phyloP scores from a whole-genome alignment of 1,140 invertebrate genomes.

The Pararge aegeria region DNA sequence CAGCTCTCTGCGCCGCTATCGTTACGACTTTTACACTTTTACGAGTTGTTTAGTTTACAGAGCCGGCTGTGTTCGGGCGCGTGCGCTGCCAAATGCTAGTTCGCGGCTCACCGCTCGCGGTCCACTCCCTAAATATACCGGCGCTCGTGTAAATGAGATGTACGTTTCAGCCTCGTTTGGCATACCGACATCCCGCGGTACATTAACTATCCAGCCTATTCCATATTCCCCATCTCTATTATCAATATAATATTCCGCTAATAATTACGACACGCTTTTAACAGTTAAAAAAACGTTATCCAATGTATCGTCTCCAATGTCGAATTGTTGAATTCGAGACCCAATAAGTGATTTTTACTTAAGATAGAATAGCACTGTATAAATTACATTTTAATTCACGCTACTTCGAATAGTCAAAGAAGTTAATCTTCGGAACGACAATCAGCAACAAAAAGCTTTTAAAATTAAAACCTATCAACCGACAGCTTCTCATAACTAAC shows the following conservation, averaged over 20 bases:
- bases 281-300: background rate
- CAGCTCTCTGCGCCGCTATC: conserved; percentile 62
- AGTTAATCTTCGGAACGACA: conserved; percentile 28
- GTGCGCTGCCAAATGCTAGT: conserved; percentile 74
- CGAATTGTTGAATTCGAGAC: background rate
- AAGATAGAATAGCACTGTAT: background rate
- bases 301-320: background rate
- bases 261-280: background rate
- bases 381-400: background rate
- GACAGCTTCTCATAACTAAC: conserved; percentile 45
- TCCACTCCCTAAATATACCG: conserved; percentile 65
- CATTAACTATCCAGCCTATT: conserved; percentile 20
- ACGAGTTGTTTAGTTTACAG: conserved; percentile 76
- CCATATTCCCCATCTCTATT: conserved; percentile 6
- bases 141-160: conserved; percentile 64
- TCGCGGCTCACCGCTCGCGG: conserved; percentile 70
- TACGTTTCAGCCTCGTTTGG: conserved; percentile 56
- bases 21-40: conserved; percentile 78
- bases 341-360: conserved; percentile 1
- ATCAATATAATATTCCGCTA: background rate
- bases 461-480: conserved; percentile 35
- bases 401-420: conserved; percentile 12
- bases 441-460: conserved; percentile 25
- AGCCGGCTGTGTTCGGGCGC: conserved; percentile 57
- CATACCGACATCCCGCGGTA: conserved; percentile 17